phyloP scores from a whole-genome alignment of 2,888 invertebrate genomes.

The Perdita meconis region DNA sequence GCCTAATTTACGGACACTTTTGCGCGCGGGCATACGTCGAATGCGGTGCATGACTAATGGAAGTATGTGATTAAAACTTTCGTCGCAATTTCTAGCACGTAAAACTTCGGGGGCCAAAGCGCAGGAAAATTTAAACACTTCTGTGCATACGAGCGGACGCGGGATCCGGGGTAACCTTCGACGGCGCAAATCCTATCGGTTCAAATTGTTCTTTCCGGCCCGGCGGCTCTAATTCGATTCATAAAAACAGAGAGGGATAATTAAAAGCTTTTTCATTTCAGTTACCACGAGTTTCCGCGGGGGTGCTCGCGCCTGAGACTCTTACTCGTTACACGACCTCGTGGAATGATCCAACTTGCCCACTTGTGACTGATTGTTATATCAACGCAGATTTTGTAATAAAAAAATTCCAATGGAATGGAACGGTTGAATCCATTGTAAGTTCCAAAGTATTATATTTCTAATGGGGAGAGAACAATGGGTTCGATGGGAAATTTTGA shows the following conservation, averaged over 20 bases:
- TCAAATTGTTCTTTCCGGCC: conserved; percentile 25
- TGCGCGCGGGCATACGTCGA: conserved; percentile 56
- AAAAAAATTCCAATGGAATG: too few species aligned
- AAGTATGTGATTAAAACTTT: conserved; percentile 79
- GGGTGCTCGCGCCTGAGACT: background rate
- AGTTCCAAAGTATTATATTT: too few species aligned
- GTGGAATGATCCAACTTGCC: background rate
- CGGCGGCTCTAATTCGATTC: conserved; percentile 5
- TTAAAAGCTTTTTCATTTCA: conserved; percentile 4
- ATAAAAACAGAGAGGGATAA: conserved; percentile 24
- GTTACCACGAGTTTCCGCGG: background rate
- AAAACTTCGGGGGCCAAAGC: conserved; percentile 74
- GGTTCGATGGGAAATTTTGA: too few species aligned
- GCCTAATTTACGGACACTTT: conserved; percentile 53
- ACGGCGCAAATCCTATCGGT: background rate
- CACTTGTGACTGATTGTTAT: too few species aligned
- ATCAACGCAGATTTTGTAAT: too few species aligned
- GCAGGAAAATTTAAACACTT: conserved; percentile 43
- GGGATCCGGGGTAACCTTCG: conserved; percentile 26
- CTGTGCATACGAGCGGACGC: background rate
- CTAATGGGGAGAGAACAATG: too few species aligned
- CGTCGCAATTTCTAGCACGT: conserved; percentile 74
- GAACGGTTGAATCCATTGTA: too few species aligned
- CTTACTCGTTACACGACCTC: background rate
- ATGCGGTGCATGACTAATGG: conserved; percentile 76